phyloP scores from a whole-genome alignment of 2,888 invertebrate genomes.

The Stenichneumon culpator region DNA sequence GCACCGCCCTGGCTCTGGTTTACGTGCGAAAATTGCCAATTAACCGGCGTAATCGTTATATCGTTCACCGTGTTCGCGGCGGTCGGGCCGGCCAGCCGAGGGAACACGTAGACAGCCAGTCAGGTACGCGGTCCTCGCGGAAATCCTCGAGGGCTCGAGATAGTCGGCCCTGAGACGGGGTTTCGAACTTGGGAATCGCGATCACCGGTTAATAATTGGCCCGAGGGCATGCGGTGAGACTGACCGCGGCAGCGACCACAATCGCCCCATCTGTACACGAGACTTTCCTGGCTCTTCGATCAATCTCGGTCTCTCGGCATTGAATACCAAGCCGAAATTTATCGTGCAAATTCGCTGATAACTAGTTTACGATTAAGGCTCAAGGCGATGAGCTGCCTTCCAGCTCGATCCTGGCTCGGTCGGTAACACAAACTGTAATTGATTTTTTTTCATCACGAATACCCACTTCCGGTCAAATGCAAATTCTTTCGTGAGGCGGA shows the following conservation, averaged over 20 bases:
- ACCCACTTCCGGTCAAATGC: no score
- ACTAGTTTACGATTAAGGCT: neutral
- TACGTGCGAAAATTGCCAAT: slow-evolving; percentile 79
- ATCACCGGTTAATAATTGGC: slow-evolving; percentile 58
- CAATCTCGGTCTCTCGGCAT: slow-evolving; percentile 24
- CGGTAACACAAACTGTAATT: no score
- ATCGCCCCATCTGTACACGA: slow-evolving; percentile 15
- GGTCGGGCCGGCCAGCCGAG: neutral
- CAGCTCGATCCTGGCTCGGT: neutral
- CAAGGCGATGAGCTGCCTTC: neutral
- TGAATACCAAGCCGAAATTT: slow-evolving; percentile 8
- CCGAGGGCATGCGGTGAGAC: slow-evolving; percentile 6
- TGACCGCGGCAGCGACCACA: slow-evolving; percentile 28
- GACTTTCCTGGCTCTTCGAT: slow-evolving; percentile 37
- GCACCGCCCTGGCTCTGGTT: slow-evolving; percentile 74
- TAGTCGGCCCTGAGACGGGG: slow-evolving; percentile 45
- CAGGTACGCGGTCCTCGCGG: slow-evolving; percentile 38
- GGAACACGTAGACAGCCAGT: neutral
- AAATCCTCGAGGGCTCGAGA: slow-evolving; percentile 42
- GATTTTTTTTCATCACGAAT: no score
- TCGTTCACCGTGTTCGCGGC: slow-evolving; percentile 29
- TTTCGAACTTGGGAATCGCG: slow-evolving; percentile 58
- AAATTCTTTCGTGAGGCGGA: no score
- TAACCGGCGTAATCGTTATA: slow-evolving; percentile 72
- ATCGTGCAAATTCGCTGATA: neutral